Percentiles rank a stretch among this genome's conserved stretches.
Conservation (phyloP, 2,113 vertebrate genomes). For the Gymnocephalus cernua region DNA sequence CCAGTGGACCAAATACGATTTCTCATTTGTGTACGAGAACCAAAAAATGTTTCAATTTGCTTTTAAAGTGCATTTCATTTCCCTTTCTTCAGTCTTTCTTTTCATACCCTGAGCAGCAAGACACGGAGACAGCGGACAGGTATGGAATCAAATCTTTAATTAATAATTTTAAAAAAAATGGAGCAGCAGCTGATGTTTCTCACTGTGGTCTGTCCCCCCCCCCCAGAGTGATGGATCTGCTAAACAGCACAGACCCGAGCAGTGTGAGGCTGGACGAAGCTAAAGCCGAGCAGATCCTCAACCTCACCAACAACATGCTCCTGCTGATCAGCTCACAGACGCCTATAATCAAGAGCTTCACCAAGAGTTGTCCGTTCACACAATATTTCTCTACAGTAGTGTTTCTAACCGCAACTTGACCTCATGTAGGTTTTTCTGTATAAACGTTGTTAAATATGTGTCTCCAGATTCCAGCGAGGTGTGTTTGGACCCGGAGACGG, state of each 20-base stretch:
- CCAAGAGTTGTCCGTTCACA: constrained; percentile 81
- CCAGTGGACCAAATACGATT: neutral
- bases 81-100: constrained; percentile 49
- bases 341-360: constrained; percentile 82
- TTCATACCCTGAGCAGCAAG: constrained; percentile 29
- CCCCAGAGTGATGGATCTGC: constrained; percentile 69
- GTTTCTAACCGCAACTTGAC: neutral
- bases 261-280: constrained; percentile 79
- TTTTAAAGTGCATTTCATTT: neutral
- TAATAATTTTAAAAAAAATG: neutral
- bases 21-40: neutral
- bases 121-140: constrained; percentile 54
- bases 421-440: neutral
- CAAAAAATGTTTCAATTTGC: neutral
- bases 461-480: constrained; percentile 81
- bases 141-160: constrained; percentile 32
- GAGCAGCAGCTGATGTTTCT: constrained; percentile 17
- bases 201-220: constrained; percentile 41
- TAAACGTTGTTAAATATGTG: constrained; percentile 17
- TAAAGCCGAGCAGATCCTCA: constrained; percentile 82
- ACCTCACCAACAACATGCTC: constrained; percentile 80
- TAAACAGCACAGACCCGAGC: constrained; percentile 77
- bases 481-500: constrained; percentile 80
- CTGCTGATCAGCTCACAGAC: constrained; percentile 82
- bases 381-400: neutral